Evolutionary conservation across 1,140 invertebrate genomes (phyloP).

Genomic region (Solenopsis invicta): DNA sequence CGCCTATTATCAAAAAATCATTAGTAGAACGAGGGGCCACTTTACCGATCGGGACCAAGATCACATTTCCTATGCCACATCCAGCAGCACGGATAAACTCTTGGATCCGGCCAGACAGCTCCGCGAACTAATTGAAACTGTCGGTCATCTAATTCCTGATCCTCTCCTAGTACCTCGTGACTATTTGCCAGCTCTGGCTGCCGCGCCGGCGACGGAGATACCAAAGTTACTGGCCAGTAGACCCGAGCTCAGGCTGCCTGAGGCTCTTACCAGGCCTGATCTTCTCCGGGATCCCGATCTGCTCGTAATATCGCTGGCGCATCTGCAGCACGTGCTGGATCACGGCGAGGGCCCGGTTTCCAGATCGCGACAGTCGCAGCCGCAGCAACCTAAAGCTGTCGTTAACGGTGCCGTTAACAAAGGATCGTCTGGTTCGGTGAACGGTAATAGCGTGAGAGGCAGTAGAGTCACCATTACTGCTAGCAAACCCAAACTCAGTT

Average conservation of each 20-base stretch:
- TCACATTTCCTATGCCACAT: conserved; percentile 60
- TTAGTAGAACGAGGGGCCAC: background rate
- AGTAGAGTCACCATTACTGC: conserved; percentile 30
- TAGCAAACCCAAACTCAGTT: conserved; percentile 80
- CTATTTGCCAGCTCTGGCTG: conserved; percentile 90
- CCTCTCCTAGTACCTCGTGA: conserved; percentile 93
- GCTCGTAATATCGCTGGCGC: conserved; percentile 91
- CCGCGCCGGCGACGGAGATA: conserved; percentile 92
- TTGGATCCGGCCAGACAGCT: conserved; percentile 91
- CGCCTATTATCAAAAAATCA: conserved; percentile 52
- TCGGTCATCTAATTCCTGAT: conserved; percentile 92
- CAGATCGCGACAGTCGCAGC: conserved; percentile 61
- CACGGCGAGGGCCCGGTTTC: conserved; percentile 79
- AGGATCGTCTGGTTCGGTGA: conserved; percentile 37
- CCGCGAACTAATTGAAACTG: conserved; percentile 90
- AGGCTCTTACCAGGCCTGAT: conserved; percentile 91
- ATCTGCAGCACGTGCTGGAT: conserved; percentile 91
- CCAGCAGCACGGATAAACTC: conserved; percentile 68
- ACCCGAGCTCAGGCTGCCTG: conserved; percentile 91
- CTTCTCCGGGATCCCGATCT: conserved; percentile 92
- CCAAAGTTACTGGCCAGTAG: conserved; percentile 90
- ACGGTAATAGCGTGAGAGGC: conserved; percentile 65
- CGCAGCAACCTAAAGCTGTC: conserved; percentile 39
- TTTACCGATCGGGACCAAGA: background rate
- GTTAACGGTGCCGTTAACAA: conserved; percentile 43